Base-by-base conservation (phyloP, 1,140 invertebrate species). In the Pararge aegeria region DNA sequence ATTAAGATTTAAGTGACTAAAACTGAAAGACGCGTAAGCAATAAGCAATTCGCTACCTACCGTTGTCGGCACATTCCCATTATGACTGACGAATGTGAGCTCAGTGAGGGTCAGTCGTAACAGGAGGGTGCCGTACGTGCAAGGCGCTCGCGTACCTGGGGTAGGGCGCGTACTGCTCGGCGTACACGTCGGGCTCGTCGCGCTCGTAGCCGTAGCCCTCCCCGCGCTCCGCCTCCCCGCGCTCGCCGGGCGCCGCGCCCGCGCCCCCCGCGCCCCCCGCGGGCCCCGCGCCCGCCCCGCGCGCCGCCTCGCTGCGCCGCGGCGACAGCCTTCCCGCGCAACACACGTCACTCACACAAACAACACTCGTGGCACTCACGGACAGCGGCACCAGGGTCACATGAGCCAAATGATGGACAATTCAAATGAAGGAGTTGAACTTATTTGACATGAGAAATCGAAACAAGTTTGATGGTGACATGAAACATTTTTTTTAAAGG, bases 91-190 rank as follows among this genome's bases (percentile, higher is more conserved):
- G n/a, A n/a, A n/a, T n/a, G n/a, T n/a, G n/a, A n/a, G n/a, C n/a
- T n/a, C n/a, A n/a, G n/a, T n/a, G n/a, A n/a, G n/a, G n/a, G n/a
- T n/a, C n/a, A n/a, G n/a, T n/a, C n/a, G n/a, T n/a, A n/a, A n/a
- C n/a, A n/a, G n/a, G n/a, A n/a, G n/a, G n/a, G n/a, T n/a, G n/a
- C n/a, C n/a, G n/a, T n/a, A n/a, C n/a, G n/a, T n/a, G n/a, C n/a
- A n/a, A n/a, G n/a, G n/a, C n/a, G n/a, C n/a, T n/a, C 5, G 55
- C 52, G 34, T 73, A 90, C 85, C 86, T 86, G 20, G 78, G 53
- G 55, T 78, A 89, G 0, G 89, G 75, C 7, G 74, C 67, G 61
- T 83, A 89, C 55, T 89, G 87, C 5, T 89, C 84, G 19, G 70
- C 75, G 55, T 87, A 89, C 6, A 82, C 52, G 62, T 90, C 88